A percentile compares a stretch with the other conserved stretches of the same genome.
Evolutionary conservation across 2,113 vertebrate species (phyloP).

Genomic region (Cyphomyrus plagiostoma): DNA sequence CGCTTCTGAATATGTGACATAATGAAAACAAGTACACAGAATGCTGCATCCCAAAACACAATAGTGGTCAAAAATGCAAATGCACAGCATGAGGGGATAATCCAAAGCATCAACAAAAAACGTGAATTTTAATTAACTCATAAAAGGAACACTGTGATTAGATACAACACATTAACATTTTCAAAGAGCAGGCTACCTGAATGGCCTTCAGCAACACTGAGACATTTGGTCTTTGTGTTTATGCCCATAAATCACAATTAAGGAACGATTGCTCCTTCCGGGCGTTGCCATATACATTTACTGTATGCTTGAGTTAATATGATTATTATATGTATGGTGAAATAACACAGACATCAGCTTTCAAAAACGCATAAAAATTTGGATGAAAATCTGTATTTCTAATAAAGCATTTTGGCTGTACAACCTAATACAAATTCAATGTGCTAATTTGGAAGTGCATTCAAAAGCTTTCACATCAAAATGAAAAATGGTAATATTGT

Average conservation of each 20-base stretch:
- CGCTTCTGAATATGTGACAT: not conserved
- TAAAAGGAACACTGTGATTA: constrained; percentile 3
- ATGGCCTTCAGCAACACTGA: constrained; percentile 35
- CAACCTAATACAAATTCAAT: not conserved
- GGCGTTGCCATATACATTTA: not conserved
- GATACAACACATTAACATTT: constrained; percentile 13
- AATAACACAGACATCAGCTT: not conserved
- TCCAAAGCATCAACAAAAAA: not conserved
- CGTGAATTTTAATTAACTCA: constrained; percentile 17
- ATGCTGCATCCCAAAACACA: not conserved
- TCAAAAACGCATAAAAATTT: not conserved
- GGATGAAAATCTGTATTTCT: not conserved
- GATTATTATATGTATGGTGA: not conserved
- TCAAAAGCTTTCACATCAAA: not conserved
- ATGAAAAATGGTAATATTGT: not conserved
- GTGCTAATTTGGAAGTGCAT: not conserved
- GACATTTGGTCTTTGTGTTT: not conserved
- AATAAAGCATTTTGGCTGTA: not conserved
- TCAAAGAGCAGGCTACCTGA: not conserved
- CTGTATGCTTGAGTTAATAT: not conserved
- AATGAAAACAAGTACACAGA: not conserved
- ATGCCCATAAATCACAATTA: constrained; percentile 8
- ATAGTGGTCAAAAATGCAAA: not conserved
- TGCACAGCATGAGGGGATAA: not conserved
- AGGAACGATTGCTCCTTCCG: not conserved